These are phyloP conservation scores for Gambusia holbrooki DNA, from an alignment of 2,113 vertebrate species.

Conservation along the genomic window DNA sequence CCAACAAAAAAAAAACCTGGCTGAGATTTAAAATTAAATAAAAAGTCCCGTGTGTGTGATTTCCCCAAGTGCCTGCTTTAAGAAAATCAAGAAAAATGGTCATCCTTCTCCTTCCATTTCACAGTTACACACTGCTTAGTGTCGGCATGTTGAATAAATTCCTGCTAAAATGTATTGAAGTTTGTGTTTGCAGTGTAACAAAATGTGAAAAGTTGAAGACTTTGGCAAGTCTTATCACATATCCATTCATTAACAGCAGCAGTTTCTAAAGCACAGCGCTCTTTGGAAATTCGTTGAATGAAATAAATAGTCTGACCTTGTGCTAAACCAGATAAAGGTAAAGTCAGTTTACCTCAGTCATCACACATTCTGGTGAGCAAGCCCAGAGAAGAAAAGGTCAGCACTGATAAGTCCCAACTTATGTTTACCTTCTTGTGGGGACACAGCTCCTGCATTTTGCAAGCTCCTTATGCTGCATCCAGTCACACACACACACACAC, in stretches of 20 bases:
- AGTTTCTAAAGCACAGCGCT: neutral
- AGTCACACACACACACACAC: neutral
- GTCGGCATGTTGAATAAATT: neutral
- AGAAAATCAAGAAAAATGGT: neutral
- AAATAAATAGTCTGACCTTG: conserved; percentile 9
- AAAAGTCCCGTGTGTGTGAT: too few species aligned
- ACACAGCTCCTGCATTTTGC: conserved; percentile 2
- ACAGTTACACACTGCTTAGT: neutral
- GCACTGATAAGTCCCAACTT: neutral
- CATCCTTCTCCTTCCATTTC: neutral
- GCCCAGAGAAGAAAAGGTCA: conserved; percentile 18
- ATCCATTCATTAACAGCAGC: neutral
- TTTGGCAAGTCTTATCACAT: neutral
- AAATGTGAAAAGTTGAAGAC: neutral
- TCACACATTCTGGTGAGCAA: conserved; percentile 1
- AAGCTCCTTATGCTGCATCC: neutral
- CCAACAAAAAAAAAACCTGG: too few species aligned
- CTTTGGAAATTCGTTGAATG: neutral
- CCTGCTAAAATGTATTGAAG: neutral
- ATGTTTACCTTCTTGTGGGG: conserved; percentile 7
- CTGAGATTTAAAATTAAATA: too few species aligned
- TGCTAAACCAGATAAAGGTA: conserved; percentile 2
- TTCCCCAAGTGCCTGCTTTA: too few species aligned
- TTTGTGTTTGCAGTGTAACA: neutral
- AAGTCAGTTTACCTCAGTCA: neutral